These are phyloP conservation scores for Epinotia bilunana DNA, from an alignment of 2,888 invertebrate species.

Conservation along the genomic window DNA sequence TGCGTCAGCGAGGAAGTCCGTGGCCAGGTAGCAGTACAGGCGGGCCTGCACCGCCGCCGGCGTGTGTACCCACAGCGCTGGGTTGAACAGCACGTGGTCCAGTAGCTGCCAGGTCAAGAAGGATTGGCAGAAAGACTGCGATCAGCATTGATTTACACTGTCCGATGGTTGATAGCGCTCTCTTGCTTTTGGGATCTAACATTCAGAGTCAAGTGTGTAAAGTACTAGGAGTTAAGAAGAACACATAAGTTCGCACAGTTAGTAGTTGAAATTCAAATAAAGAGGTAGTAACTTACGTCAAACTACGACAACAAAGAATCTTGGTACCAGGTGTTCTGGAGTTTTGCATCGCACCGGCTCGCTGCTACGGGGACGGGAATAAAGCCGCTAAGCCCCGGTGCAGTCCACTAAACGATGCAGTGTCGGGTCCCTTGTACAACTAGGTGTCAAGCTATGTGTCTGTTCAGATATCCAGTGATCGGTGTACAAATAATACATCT, in stretches of 20 bases:
- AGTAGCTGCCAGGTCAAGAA: constrained; percentile 97
- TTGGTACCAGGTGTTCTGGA: constrained; percentile 12
- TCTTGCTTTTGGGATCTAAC: constrained; percentile 61
- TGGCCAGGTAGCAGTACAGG: constrained; percentile 98
- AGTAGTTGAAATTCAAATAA: constrained; percentile 2
- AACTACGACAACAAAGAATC: constrained; percentile 39
- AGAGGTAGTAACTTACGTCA: constrained; percentile 24
- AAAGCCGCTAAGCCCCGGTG: constrained; percentile 36
- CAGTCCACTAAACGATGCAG: constrained; percentile 21
- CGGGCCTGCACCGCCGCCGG: constrained; percentile 97
- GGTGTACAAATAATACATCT: constrained; percentile 42
- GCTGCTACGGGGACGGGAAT: neutral
- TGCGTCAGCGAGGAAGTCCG: constrained; percentile 99
- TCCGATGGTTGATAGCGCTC: constrained; percentile 80
- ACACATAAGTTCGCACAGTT: constrained; percentile 16
- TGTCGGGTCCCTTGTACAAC: constrained; percentile 6
- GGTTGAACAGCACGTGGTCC: constrained; percentile 99
- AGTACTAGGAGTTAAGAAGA: constrained; percentile 20
- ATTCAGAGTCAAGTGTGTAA: constrained; percentile 16
- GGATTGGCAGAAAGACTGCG: constrained; percentile 95
- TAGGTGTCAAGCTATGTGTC: constrained; percentile 35
- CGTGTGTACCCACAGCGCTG: constrained; percentile 99
- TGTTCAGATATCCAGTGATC: constrained; percentile 26
- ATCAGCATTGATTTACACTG: constrained; percentile 85
- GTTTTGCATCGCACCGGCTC: constrained; percentile 17